Base-by-base conservation (phyloP, 2,797 vertebrate species). In the Sebastiscus albofasciatus region DNA sequence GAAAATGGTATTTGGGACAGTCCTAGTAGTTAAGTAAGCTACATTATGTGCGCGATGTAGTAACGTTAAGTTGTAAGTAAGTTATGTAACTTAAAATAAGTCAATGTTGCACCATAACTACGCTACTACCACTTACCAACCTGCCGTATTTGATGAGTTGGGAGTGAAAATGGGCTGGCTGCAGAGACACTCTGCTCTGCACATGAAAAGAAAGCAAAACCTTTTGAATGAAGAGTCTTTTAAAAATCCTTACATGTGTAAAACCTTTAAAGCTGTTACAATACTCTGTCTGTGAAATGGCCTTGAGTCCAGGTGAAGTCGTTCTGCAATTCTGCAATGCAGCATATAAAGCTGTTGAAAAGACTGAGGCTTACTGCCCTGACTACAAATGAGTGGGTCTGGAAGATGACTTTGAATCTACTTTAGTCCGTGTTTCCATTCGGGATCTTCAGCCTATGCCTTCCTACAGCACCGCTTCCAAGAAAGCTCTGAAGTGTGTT, bases 311-410 rank as follows among this genome's bases (percentile, higher is more conserved):
- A 62, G 36, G 36, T 39, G 72, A 74, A 76, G 58, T 72, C 34
- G 4, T 26, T 70, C 56, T 69, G 20, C 9, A 4, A 36, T 65
- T 80, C 61, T 72, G 73, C 65, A 83, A 10, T 70, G 56, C 61
- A 60, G 79, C 24, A 71, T 52, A 26, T 82, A 78, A 71, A 80
- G 79, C 72, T 65, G 6, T 10, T 62, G 49, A 62, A 82, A 80
- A 56, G 56, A 69, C 11, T 10, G 8, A 12, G 14, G 27, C 24
- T 31, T 26, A 12, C 10, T 36, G 18, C 18, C 49, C 56, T 24
- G 76, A 73, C 39, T 72, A 52, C 68, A 74, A 79, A 86, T 59
- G 56, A 59, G 42, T 46, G 42, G 42, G 42, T 20, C 42, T 18
- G 42, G 42, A 46, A 46, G 42, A 52, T 65, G 70, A 80, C 46